Evolutionary conservation across 1,140 invertebrate genomes (phyloP).

Genomic region (Lordiphosa clarofinis): DNA sequence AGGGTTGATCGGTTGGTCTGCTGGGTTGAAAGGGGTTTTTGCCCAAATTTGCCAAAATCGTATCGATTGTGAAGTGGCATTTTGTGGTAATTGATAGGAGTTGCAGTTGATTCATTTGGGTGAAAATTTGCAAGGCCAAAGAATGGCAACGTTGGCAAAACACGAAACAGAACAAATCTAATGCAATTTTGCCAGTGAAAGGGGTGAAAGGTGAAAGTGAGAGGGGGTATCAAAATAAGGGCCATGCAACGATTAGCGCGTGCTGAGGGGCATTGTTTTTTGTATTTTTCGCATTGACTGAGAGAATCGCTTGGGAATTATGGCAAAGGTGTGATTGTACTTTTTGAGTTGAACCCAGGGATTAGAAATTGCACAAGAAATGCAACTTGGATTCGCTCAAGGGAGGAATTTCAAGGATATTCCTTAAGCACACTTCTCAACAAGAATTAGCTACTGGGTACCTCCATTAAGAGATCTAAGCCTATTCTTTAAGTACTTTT

Average conservation of each 20-base stretch:
- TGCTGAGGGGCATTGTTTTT: neutral
- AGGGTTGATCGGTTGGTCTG: neutral
- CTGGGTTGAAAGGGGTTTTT: conserved; percentile 6
- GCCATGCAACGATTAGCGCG: neutral
- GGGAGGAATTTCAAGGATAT: no score
- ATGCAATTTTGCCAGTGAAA: conserved; percentile 9
- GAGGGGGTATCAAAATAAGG: conserved; percentile 2
- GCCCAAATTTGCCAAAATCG: conserved; percentile 51
- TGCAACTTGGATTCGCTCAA: no score
- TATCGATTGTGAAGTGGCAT: conserved; percentile 51
- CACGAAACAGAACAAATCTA: no score
- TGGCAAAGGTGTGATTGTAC: no score
- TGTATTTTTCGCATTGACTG: neutral
- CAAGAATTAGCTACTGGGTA: no score
- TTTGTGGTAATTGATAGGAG: conserved; percentile 48
- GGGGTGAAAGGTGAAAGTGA: conserved; percentile 10
- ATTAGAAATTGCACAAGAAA: no score
- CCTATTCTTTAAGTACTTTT: no score
- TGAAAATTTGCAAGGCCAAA: no score
- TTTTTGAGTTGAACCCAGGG: no score
- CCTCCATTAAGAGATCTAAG: no score
- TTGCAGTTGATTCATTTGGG: conserved; percentile 4
- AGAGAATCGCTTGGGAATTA: no score
- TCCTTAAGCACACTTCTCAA: no score
- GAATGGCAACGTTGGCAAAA: conserved; percentile 15